Evolutionary conservation across 2,797 vertebrate species (phyloP), one percentile per base, ranked within the genome.

Genomic region (Microctenopoma steveboyesi): DNA sequence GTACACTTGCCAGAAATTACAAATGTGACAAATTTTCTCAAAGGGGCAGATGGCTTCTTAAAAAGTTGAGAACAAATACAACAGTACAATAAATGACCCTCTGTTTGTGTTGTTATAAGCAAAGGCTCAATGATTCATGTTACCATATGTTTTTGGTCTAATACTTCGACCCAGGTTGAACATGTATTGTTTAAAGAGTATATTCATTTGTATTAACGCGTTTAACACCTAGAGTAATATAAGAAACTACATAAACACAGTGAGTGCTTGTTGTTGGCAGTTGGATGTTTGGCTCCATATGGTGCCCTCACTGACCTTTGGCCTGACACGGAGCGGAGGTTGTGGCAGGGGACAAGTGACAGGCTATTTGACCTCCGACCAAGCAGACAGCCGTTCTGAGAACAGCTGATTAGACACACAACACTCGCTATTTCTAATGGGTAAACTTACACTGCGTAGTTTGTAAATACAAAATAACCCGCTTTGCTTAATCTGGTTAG

Each of bases 1-100:
- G 40, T 28, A 53, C 45, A 27, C 62, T 56, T 60, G 69, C 69
- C 77, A 84, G 54, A 81, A 82, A 75, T 48, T 58, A 39, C 77
- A 82, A 79, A 82, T 82, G 75, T 74, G 69, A 76, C 70, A 79
- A 53, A 49, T 42, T 56, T 71, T 39, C 40, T 50, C 45, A 51
- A 52, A 56, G 56, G 68, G 48, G 18, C 76, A 83, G 60, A 85
- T 79, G 69, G 64, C 50, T 40, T 76, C 18, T 42, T 52, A 64
- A 80, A 30, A 79, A 74, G 46, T 49, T 16, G 51, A 77, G 46
- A 39, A 68, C 54, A 42, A 73, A 74, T 39, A 49, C 37, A 40
- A 69, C 50, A 64, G 58, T 39, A 57, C 52, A 65, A 40, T 69
- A 60, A 68, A 69, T 64, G 58, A 43, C 25, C 57, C 18, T 57